phyloP scores from a whole-genome alignment of 1,140 invertebrate species.

The Musca vetustissima region DNA sequence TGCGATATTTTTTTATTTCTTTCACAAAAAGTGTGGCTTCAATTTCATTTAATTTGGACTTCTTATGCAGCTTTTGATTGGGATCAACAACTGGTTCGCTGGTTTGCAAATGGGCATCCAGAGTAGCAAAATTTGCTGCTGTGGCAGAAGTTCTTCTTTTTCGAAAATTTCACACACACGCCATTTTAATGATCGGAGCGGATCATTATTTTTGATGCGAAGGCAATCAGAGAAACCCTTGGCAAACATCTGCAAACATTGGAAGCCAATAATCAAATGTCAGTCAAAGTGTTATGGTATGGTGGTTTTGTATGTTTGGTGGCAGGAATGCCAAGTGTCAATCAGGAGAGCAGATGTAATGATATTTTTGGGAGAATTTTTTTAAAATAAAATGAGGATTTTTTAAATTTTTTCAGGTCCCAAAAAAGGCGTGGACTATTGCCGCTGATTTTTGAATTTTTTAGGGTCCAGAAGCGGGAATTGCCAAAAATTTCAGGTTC shows the following conservation, averaged over 20 bases:
- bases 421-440: too few relatives aligned
- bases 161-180: background rate
- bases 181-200: constrained; percentile 7
- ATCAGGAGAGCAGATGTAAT: too few relatives aligned
- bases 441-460: too few relatives aligned
- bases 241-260: constrained; percentile 33
- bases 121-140: constrained; percentile 9
- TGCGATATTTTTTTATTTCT: background rate
- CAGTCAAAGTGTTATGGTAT: constrained; percentile 32
- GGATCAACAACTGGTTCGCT: too few relatives aligned
- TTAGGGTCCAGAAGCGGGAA: too few relatives aligned
- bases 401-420: too few relatives aligned
- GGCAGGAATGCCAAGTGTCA: too few relatives aligned
- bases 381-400: too few relatives aligned
- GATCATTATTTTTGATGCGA: background rate
- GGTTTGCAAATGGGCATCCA: too few relatives aligned
- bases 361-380: too few relatives aligned
- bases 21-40: constrained; percentile 18
- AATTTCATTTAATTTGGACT: constrained; percentile 22
- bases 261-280: constrained; percentile 57
- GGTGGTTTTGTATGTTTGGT: too few relatives aligned
- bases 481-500: too few relatives aligned
- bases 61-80: background rate
- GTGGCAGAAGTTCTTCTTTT: constrained; percentile 23
- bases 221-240: background rate